These are phyloP conservation scores for Panagrolaimus sp. DNA, from an alignment of 1,140 invertebrate species.

Conservation along the genomic window DNA sequence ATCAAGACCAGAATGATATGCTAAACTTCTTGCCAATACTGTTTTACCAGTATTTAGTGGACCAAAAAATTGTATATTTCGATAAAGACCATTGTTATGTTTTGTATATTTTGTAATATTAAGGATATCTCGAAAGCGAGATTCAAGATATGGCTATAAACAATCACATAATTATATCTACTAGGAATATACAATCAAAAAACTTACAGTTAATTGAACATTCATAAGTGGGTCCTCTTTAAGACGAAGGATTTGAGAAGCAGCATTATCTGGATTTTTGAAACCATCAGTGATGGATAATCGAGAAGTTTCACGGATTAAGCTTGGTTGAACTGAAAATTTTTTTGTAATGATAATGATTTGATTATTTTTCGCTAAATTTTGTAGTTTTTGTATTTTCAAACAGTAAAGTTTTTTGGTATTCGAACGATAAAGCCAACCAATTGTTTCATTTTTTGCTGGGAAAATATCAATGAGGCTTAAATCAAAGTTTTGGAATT, in stretches of 20 bases:
- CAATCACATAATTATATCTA: too few relatives aligned
- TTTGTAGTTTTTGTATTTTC: too few relatives aligned
- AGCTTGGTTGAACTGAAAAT: slow-evolving; percentile 71
- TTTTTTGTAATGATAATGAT: too few relatives aligned
- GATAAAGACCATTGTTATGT: slow-evolving; percentile 80
- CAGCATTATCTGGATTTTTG: slow-evolving; percentile 70
- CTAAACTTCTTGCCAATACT: slow-evolving; percentile 82
- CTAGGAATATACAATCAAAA: not conserved
- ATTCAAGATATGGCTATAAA: slow-evolving; percentile 76
- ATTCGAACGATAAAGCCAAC: too few relatives aligned
- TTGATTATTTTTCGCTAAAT: too few relatives aligned
- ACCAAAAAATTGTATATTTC: slow-evolving; percentile 93
- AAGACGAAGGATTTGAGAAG: slow-evolving; percentile 62
- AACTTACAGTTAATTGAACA: slow-evolving; percentile 70
- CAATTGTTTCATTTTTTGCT: too few relatives aligned
- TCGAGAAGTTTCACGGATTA: slow-evolving; percentile 91
- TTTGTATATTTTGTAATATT: slow-evolving; percentile 97
- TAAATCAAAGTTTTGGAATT: too few relatives aligned
- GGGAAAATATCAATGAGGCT: too few relatives aligned
- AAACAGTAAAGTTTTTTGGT: too few relatives aligned
- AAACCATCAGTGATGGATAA: slow-evolving; percentile 77
- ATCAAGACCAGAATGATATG: slow-evolving; percentile 90
- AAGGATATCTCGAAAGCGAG: slow-evolving; percentile 81
- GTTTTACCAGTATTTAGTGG: slow-evolving; percentile 94
- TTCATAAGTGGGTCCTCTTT: slow-evolving; percentile 80